These are phyloP conservation scores for Myiotriccus ornatus DNA, from an alignment of 2,797 vertebrate genomes.

Conservation along the genomic window DNA sequence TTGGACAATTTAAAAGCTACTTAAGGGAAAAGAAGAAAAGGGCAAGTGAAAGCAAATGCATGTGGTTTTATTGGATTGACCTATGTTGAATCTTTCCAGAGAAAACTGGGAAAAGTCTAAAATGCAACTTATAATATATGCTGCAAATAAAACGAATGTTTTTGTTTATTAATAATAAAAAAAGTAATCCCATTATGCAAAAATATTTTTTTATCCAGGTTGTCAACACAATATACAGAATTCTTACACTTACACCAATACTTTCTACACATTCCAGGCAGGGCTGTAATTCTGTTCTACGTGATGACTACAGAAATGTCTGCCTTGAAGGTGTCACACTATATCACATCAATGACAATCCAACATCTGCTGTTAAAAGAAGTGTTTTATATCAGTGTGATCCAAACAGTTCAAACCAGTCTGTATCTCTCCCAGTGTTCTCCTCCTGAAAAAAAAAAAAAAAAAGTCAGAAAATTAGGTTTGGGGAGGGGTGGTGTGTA, in stretches of 20 bases:
- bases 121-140: background rate
- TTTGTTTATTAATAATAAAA: background rate
- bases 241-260: background rate
- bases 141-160: background rate
- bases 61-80: fast-evolving
- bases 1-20: background rate
- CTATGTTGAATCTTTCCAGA: background rate
- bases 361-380: background rate
- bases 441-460: no score
- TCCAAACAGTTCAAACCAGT: background rate
- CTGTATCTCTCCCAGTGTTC: background rate
- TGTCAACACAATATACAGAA: fast-evolving
- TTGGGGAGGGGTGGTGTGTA: background rate
- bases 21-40: background rate
- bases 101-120: background rate
- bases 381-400: background rate
- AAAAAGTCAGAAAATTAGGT: background rate
- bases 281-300: background rate
- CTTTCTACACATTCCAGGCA: background rate
- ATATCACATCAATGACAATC: background rate
- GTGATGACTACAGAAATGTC: background rate
- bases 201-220: background rate
- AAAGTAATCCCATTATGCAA: background rate
- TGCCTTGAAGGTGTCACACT: background rate
- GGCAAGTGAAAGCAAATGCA: background rate